Evolutionary conservation across 2,113 vertebrate species (phyloP).

Genomic region (Tichodroma muraria): DNA sequence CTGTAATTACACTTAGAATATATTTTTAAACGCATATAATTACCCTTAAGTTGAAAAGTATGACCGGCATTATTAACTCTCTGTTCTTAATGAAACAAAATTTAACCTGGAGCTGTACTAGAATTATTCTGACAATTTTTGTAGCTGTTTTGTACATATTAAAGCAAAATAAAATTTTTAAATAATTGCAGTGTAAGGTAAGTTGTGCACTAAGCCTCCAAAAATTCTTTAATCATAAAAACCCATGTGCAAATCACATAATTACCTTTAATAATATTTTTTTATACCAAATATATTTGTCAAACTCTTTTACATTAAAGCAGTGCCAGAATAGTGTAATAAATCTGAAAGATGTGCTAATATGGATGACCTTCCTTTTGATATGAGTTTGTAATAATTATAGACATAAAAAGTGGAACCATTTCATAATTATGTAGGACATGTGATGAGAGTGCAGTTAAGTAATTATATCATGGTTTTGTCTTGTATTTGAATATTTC

Average conservation of each 20-base stretch:
- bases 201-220: neutral
- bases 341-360: neutral
- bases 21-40: neutral
- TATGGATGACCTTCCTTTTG: neutral
- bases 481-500: neutral
- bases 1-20: neutral
- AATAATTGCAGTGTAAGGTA: neutral
- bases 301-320: conserved; percentile 25
- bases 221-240: neutral
- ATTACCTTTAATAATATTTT: neutral
- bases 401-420: neutral
- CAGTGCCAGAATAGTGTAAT: neutral
- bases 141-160: neutral
- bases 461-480: neutral
- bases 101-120: neutral
- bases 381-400: conserved; percentile 27
- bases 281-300: conserved; percentile 4
- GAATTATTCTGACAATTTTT: neutral
- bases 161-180: neutral
- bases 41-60: neutral
- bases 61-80: neutral
- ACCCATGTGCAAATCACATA: neutral
- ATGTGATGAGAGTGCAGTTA: neutral
- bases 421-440: neutral
- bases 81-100: neutral